Evolutionary conservation across 2,797 vertebrate genomes (phyloP).

Genomic region (Epinephelus malabaricus): DNA sequence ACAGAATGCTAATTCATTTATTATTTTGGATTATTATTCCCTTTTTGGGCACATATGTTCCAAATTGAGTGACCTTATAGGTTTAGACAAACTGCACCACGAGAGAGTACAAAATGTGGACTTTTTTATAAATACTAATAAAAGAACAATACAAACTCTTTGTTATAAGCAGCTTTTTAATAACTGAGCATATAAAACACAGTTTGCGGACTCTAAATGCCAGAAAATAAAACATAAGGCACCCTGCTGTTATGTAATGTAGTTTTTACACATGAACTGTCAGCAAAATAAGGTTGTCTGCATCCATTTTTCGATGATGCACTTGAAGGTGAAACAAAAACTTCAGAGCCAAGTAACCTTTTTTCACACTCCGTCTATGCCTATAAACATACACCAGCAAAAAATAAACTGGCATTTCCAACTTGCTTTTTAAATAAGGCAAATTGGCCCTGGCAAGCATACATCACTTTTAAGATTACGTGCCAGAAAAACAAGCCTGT

Average conservation of each 20-base stretch:
- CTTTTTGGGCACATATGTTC: background rate
- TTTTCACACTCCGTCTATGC: background rate
- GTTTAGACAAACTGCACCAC: no score
- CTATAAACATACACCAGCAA: constrained; percentile 33
- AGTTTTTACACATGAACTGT: constrained; percentile 28
- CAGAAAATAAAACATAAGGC: constrained; percentile 14
- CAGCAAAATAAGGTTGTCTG: background rate
- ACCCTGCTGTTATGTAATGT: constrained; percentile 16
- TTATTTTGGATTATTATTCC: background rate
- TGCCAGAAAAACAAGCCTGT: constrained; percentile 56
- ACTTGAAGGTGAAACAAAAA: constrained; percentile 38
- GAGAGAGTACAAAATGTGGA: no score
- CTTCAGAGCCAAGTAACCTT: constrained; percentile 11
- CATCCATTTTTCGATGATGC: constrained; percentile 9
- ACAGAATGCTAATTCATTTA: constrained; percentile 6
- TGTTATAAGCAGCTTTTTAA: background rate
- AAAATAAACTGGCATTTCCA: constrained; percentile 45
- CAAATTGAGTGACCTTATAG: background rate
- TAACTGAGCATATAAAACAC: background rate
- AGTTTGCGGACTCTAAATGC: constrained; percentile 19
- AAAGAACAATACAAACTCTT: background rate
- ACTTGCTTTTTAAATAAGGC: constrained; percentile 42
- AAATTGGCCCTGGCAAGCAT: constrained; percentile 38
- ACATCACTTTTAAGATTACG: constrained; percentile 31
- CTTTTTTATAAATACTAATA: background rate